phyloP scores from a whole-genome alignment of 2,888 invertebrate species.

The Epicampocera succincta region DNA sequence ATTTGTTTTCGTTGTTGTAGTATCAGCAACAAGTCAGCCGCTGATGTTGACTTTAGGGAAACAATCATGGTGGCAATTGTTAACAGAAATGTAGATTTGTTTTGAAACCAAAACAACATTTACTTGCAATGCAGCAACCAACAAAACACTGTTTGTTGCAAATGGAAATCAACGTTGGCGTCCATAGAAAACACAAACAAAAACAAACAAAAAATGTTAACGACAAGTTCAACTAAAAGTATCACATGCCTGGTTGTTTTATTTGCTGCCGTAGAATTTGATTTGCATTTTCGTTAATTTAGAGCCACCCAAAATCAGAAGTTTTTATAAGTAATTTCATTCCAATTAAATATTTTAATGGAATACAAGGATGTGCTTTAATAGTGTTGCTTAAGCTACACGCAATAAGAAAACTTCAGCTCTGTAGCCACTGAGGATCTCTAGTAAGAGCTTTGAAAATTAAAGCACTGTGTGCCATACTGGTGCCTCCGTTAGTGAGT shows the following conservation, averaged over 20 bases:
- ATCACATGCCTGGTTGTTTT: conserved; percentile 47
- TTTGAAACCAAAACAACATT: conserved; percentile 47
- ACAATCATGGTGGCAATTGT: conserved; percentile 73
- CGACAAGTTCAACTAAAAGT: conserved; percentile 71
- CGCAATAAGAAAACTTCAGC: too few species aligned
- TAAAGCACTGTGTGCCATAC: too few species aligned
- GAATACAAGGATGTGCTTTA: too few species aligned
- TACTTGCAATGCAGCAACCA: conserved; percentile 35
- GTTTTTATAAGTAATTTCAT: conserved; percentile 11
- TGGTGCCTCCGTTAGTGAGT: too few species aligned
- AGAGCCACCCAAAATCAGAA: conserved; percentile 25
- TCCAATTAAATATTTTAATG: background rate
- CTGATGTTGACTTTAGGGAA: conserved; percentile 61
- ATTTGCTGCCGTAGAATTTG: conserved; percentile 23
- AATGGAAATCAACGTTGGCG: conserved; percentile 76
- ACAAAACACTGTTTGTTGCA: conserved; percentile 49
- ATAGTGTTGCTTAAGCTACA: too few species aligned
- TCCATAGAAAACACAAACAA: conserved; percentile 65
- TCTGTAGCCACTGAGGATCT: too few species aligned
- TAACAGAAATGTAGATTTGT: conserved; percentile 67
- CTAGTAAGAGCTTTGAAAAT: too few species aligned
- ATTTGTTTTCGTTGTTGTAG: conserved; percentile 45
- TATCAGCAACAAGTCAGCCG: background rate
- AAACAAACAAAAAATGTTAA: conserved; percentile 57
- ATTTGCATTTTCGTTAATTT: conserved; percentile 43